Evolutionary conservation across 2,888 invertebrate genomes (phyloP).

Genomic region (Apeira syringaria): DNA sequence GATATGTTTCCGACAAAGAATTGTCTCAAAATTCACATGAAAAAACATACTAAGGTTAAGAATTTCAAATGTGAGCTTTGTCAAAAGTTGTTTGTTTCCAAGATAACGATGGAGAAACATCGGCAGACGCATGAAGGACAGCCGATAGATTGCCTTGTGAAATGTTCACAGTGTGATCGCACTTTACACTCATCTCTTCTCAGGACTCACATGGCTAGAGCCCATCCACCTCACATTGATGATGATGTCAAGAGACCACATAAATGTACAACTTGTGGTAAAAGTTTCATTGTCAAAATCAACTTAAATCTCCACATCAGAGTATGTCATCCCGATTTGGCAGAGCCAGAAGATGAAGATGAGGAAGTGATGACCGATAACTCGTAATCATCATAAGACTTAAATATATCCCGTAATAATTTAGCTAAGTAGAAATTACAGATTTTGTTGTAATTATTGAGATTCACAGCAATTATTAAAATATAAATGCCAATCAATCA

Average conservation of each 20-base stretch:
- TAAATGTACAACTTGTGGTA: conserved; percentile 74
- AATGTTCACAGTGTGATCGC: conserved; percentile 72
- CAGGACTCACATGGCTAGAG: conserved; percentile 65
- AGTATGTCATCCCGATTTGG: conserved; percentile 74
- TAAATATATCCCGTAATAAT: neutral
- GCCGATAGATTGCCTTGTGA: conserved; percentile 73
- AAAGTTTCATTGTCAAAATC: conserved; percentile 75
- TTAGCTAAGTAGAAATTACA: neutral
- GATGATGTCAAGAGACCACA: conserved; percentile 75
- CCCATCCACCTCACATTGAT: conserved; percentile 62
- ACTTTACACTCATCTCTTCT: conserved; percentile 72
- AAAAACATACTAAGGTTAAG: conserved; percentile 77
- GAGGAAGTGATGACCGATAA: conserved; percentile 78
- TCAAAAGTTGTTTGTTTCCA: conserved; percentile 72
- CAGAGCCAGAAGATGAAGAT: conserved; percentile 73
- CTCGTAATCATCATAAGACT: conserved; percentile 46
- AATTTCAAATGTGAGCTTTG: conserved; percentile 77
- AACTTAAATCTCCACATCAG: conserved; percentile 74
- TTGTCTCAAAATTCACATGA: conserved; percentile 76
- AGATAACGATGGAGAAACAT: conserved; percentile 78
- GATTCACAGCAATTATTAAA: too few relatives aligned
- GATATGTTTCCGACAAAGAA: conserved; percentile 78
- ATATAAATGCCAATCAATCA: too few relatives aligned
- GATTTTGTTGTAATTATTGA: conserved; percentile 3
- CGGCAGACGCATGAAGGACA: conserved; percentile 71